Evolutionary conservation across 1,140 invertebrate species (phyloP).

Genomic region (Drosophila mauritiana): DNA sequence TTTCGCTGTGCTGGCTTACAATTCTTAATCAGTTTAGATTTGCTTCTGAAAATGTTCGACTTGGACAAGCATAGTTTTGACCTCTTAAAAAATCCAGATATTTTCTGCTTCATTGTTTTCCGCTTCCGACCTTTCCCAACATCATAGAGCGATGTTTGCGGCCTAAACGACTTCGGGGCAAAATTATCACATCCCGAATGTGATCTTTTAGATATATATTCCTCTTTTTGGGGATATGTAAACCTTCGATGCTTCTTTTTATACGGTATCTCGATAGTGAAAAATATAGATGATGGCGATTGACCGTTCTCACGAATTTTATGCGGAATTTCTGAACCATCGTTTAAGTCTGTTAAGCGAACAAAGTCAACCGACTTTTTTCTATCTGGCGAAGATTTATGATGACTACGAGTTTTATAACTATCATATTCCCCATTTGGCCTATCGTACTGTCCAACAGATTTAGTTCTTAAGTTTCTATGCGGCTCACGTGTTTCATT

Average conservation of each 20-base stretch:
- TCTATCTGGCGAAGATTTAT: neutral
- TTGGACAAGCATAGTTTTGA: conserved; percentile 9
- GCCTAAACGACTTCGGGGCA: neutral
- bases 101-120: conserved; percentile 19
- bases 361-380: conserved; percentile 24
- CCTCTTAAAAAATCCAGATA: conserved; percentile 32
- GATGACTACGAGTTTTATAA: neutral
- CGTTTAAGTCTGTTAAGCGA: neutral
- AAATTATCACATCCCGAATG: conserved; percentile 24
- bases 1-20: neutral
- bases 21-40: neutral
- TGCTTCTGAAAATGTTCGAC: neutral
- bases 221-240: too few species aligned
- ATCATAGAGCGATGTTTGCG: neutral
- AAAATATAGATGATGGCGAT: neutral
- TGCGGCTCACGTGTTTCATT: neutral
- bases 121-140: neutral
- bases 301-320: conserved; percentile 3
- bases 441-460: neutral
- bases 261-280: conserved; percentile 40
- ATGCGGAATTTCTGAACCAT: conserved; percentile 43
- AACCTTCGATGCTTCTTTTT: conserved; percentile 3
- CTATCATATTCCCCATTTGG: neutral
- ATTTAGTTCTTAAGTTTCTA: neutral
- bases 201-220: neutral